Evolutionary conservation across 1,140 invertebrate species (phyloP).

Genomic region (Drosophila truncata): DNA sequence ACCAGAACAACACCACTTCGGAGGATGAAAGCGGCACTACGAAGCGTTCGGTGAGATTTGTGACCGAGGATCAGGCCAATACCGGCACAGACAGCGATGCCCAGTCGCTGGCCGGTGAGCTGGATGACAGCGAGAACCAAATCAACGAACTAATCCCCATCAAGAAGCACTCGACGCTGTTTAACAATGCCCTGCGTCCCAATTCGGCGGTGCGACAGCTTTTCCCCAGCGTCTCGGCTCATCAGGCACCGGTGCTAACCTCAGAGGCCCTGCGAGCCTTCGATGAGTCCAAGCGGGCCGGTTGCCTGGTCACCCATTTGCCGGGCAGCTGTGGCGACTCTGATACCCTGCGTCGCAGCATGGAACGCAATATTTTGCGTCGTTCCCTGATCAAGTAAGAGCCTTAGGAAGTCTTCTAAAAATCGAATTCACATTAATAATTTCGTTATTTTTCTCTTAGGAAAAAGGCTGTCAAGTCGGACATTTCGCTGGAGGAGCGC

Average conservation of each 20-base stretch:
- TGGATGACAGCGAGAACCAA: conserved; percentile 79
- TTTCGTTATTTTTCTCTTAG: conserved; percentile 24
- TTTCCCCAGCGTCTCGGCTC: conserved; percentile 87
- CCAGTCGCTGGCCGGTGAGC: conserved; percentile 61
- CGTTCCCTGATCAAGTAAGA: conserved; percentile 90
- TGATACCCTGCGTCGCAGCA: conserved; percentile 88
- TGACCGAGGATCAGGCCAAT: conserved; percentile 67
- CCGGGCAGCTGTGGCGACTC: conserved; percentile 86
- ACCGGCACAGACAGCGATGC: conserved; percentile 67
- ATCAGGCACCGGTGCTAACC: conserved; percentile 88
- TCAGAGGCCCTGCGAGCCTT: conserved; percentile 88
- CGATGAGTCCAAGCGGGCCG: conserved; percentile 88
- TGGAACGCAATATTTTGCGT: conserved; percentile 90
- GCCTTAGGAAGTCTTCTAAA: too few relatives aligned
- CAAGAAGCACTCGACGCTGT: conserved; percentile 84
- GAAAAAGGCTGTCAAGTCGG: conserved; percentile 87
- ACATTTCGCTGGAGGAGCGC: conserved; percentile 91
- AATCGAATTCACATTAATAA: rapidly evolving
- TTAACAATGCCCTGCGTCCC: conserved; percentile 85
- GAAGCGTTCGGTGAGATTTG: conserved; percentile 84
- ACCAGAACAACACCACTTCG: conserved; percentile 82
- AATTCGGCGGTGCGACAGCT: conserved; percentile 91
- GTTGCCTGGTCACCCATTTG: conserved; percentile 85
- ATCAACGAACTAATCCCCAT: conserved; percentile 84
- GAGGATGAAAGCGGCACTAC: conserved; percentile 75